Percentiles rank a stretch among this genome's conserved stretches.
Conservation (phyloP, 1,140 invertebrate species). For the Brachionus sp. region DNA sequence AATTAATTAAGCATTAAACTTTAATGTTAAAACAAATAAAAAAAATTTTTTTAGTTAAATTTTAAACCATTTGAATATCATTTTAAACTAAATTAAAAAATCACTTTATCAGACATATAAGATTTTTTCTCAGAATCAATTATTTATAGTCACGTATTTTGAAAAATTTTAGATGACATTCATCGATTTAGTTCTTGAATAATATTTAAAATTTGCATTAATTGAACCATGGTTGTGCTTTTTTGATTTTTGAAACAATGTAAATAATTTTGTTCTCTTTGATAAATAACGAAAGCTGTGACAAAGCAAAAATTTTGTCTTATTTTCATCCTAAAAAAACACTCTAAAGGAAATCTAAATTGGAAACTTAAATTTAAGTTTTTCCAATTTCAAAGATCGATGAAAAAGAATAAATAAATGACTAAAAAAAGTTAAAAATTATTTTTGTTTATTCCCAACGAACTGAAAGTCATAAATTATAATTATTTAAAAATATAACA, state of each 20-base stretch:
- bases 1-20: too few relatives aligned
- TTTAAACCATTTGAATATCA: background rate
- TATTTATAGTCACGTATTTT: background rate
- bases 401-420: too few relatives aligned
- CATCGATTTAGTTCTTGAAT: background rate
- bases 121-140: background rate
- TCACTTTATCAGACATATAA: background rate
- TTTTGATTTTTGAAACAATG: background rate
- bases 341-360: too few relatives aligned
- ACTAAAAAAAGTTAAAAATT: too few relatives aligned
- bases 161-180: background rate
- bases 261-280: background rate
- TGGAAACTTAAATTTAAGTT: too few relatives aligned
- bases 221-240: background rate
- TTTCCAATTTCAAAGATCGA: too few relatives aligned
- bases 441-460: too few relatives aligned
- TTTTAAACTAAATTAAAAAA: background rate
- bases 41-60: too few relatives aligned
- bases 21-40: too few relatives aligned
- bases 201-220: background rate
- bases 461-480: too few relatives aligned
- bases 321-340: background rate
- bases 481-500: too few relatives aligned
- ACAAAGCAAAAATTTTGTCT: background rate
- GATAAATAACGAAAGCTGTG: background rate